Percentiles rank a stretch among this genome's conserved stretches.
These are phyloP conservation scores for Oncorhynchus masou DNA, from an alignment of 2,113 vertebrate genomes.

Conservation along the genomic window DNA sequence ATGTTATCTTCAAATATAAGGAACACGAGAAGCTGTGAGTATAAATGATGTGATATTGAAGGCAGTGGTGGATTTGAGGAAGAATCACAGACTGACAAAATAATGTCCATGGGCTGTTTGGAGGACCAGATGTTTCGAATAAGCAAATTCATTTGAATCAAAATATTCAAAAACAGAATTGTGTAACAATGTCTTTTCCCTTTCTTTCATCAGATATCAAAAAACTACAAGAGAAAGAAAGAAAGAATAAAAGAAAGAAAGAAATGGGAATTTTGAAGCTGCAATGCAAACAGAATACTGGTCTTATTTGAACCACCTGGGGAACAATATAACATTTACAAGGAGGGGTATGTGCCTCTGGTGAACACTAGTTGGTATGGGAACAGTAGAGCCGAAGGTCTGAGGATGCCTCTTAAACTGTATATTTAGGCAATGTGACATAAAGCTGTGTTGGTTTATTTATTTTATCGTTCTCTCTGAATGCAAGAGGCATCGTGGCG, in stretches of 20 bases:
- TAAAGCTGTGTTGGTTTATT: slow-evolving; percentile 42
- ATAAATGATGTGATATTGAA: not conserved
- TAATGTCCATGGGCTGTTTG: slow-evolving; percentile 66
- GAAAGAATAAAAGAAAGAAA: slow-evolving; percentile 22
- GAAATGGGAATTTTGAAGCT: slow-evolving; percentile 69
- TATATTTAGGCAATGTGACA: slow-evolving; percentile 52
- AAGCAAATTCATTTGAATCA: slow-evolving; percentile 77
- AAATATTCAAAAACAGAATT: slow-evolving; percentile 79
- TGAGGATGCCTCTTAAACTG: slow-evolving; percentile 45
- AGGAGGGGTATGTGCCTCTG: slow-evolving; percentile 60
- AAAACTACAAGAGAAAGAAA: slow-evolving; percentile 13
- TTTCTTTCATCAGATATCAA: slow-evolving; percentile 59
- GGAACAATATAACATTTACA: slow-evolving; percentile 74
- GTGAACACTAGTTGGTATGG: slow-evolving; percentile 54
- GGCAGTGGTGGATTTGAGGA: slow-evolving; percentile 67
- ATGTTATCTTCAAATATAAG: not conserved
- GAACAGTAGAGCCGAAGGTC: slow-evolving; percentile 47
- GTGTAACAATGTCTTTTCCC: slow-evolving; percentile 76
- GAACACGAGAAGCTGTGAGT: not conserved
- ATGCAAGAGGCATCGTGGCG: slow-evolving; percentile 38
- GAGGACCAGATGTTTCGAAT: slow-evolving; percentile 80
- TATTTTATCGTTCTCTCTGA: slow-evolving; percentile 47
- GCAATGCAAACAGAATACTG: slow-evolving; percentile 79
- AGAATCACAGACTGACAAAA: slow-evolving; percentile 57
- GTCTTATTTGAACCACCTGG: slow-evolving; percentile 82